Evolutionary conservation across 2,888 invertebrate species (phyloP).

Genomic region (Camponotus fellah): DNA sequence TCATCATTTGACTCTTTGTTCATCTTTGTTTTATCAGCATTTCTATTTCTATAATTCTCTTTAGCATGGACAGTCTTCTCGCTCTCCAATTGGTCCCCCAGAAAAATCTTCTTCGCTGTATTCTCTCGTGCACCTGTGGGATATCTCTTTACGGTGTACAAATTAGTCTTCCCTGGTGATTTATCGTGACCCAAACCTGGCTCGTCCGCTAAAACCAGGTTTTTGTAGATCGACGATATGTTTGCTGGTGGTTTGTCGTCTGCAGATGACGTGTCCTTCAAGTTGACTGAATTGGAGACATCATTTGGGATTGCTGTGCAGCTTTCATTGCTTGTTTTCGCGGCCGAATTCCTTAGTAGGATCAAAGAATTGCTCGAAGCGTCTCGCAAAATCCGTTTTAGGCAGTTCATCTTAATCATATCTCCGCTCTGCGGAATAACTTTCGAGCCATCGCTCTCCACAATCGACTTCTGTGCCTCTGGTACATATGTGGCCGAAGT

Average conservation of each 20-base stretch:
- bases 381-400: slow-evolving; percentile 27
- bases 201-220: slow-evolving; percentile 62
- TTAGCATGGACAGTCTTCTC: slow-evolving; percentile 32
- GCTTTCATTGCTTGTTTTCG: slow-evolving; percentile 48
- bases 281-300: slow-evolving; percentile 58
- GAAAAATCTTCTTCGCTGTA: slow-evolving; percentile 46
- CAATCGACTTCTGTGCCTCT: slow-evolving; percentile 50
- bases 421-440: slow-evolving; percentile 64
- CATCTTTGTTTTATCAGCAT: neutral
- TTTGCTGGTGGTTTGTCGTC: slow-evolving; percentile 76
- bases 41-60: slow-evolving; percentile 9
- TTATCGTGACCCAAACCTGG: slow-evolving; percentile 6
- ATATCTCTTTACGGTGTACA: slow-evolving; percentile 29
- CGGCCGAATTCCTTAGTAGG: slow-evolving; percentile 72
- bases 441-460: slow-evolving; percentile 54
- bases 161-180: slow-evolving; percentile 23
- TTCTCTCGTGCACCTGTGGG: slow-evolving; percentile 49
- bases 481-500: slow-evolving; percentile 56
- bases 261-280: slow-evolving; percentile 66
- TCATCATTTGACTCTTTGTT: slow-evolving; percentile 23
- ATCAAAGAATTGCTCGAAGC: slow-evolving; percentile 71
- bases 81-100: slow-evolving; percentile 47
- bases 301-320: slow-evolving; percentile 38
- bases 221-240: slow-evolving; percentile 77
- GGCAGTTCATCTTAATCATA: slow-evolving; percentile 44